Evolutionary conservation across 2,888 invertebrate species (phyloP), one percentile per base, ranked within the genome.

Genomic region (Orthosia cruda): DNA sequence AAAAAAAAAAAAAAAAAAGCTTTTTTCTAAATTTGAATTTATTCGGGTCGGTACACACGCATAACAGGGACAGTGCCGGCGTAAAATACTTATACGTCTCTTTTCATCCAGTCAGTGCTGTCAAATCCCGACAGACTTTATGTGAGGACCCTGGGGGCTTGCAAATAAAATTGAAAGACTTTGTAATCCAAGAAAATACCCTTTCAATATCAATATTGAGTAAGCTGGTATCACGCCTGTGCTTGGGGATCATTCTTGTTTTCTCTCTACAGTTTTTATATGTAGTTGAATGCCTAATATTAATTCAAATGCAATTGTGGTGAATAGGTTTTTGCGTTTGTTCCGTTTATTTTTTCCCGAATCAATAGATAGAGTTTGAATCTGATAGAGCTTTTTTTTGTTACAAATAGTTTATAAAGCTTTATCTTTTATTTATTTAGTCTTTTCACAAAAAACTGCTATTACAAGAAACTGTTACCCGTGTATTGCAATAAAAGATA

Each of bases 131-230:
- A 75, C 82, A 87, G 87, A 87, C 88, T 88, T 88, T 88, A 88
- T 85, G 85, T 80, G 73, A 81, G 80, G 77, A 63, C 82, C 79
- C 88, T 77, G 65, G 90, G 88, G 91, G 89, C 85, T 88, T 87
- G 85, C 91, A 89, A 92, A 92, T 92, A 92, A 91, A 92, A 92
- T 89, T 89, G 90, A 88, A 89, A 88, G 87, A 89, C 88, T 91
- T 91, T 91, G 89, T 89, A 88, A 89, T 89, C 87, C 88, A 89
- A 89, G 88, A 89, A 89, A 85, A 89, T 90, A 88, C 86, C 87
- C 85, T 87, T 87, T 83, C 84, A 88, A 89, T 90, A 89, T 91
- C 87, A 89, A 91, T 91, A 91, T 89, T 86, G 71, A 86, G 81
- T 73, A 74, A 80, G 81, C 76, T 76, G 64, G 67, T 70, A 71